These are phyloP conservation scores for Ophion costatus DNA, from an alignment of 2,888 invertebrate species.

Conservation along the genomic window DNA sequence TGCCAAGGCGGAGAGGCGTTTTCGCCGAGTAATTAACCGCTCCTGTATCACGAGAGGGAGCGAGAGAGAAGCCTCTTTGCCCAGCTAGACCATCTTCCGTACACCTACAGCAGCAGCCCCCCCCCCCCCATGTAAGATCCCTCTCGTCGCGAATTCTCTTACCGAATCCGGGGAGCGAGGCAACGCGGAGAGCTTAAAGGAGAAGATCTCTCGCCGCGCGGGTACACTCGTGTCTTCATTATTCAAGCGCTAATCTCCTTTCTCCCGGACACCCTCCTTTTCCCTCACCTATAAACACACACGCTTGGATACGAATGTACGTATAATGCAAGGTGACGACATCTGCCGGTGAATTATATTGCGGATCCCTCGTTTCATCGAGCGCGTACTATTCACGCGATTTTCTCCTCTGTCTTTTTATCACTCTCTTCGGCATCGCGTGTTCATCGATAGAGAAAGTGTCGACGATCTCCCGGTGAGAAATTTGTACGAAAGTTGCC, in stretches of 20 bases:
- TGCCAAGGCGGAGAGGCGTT: slow-evolving; percentile 61
- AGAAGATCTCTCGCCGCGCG: slow-evolving; percentile 75
- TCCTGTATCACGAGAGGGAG: slow-evolving; percentile 42
- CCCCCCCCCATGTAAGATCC: neutral
- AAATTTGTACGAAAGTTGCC: no score
- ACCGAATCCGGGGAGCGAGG: slow-evolving; percentile 75
- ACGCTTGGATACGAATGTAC: neutral
- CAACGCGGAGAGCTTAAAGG: slow-evolving; percentile 71
- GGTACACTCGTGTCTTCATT: slow-evolving; percentile 79
- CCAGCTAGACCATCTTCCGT: slow-evolving; percentile 8
- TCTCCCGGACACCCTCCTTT: slow-evolving; percentile 58
- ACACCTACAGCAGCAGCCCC: slow-evolving; percentile 71
- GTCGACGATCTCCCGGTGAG: no score
- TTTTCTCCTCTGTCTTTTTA: no score
- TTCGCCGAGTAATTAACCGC: slow-evolving; percentile 68
- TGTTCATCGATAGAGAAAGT: no score
- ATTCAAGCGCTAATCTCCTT: slow-evolving; percentile 81
- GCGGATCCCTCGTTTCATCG: no score
- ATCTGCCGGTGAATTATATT: neutral
- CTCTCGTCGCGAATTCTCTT: slow-evolving; percentile 65
- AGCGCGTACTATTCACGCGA: no score
- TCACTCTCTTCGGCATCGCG: no score
- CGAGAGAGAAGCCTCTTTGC: slow-evolving; percentile 1
- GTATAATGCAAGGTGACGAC: neutral
- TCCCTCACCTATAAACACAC: neutral